Percentiles rank a stretch among this genome's conserved stretches.
phyloP scores from a whole-genome alignment of 2,113 vertebrate species.

The Osmerus mordax region DNA sequence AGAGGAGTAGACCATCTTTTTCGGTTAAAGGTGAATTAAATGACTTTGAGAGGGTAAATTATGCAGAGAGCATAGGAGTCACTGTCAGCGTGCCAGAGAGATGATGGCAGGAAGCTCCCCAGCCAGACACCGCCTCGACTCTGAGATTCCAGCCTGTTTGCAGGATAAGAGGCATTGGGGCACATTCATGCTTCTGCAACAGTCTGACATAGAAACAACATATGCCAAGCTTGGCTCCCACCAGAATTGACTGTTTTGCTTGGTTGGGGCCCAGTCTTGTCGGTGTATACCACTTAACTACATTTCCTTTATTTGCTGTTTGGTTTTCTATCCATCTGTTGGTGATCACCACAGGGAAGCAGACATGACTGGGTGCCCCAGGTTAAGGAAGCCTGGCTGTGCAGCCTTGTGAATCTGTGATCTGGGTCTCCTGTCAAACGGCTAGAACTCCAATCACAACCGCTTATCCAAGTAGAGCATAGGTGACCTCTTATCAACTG shows the following conservation, averaged over 20 bases:
- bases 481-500: conserved; percentile 19
- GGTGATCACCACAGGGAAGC: conserved; percentile 37
- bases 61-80: not conserved
- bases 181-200: conserved; percentile 37
- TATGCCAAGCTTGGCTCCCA: conserved; percentile 43
- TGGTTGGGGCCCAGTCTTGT: conserved; percentile 40
- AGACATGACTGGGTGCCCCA: conserved; percentile 45
- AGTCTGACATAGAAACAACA: conserved; percentile 57
- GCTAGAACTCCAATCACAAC: conserved; percentile 5
- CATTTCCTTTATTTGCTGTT: conserved; percentile 47
- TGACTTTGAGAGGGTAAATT: conserved; percentile 2
- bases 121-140: conserved; percentile 25
- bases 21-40: not conserved
- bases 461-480: not conserved
- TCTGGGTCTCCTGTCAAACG: conserved; percentile 12
- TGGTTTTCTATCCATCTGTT: conserved; percentile 62
- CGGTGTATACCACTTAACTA: conserved; percentile 35
- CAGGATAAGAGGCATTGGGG: conserved; percentile 34
- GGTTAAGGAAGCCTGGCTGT: conserved; percentile 28
- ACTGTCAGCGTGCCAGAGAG: conserved; percentile 10
- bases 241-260: conserved; percentile 23
- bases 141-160: conserved; percentile 29
- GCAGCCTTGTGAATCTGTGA: conserved; percentile 34
- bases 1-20: too few relatives aligned
- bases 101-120: conserved; percentile 2